Conservation (phyloP, 1,140 invertebrate species). For the Cardiocondyla obscurior region DNA sequence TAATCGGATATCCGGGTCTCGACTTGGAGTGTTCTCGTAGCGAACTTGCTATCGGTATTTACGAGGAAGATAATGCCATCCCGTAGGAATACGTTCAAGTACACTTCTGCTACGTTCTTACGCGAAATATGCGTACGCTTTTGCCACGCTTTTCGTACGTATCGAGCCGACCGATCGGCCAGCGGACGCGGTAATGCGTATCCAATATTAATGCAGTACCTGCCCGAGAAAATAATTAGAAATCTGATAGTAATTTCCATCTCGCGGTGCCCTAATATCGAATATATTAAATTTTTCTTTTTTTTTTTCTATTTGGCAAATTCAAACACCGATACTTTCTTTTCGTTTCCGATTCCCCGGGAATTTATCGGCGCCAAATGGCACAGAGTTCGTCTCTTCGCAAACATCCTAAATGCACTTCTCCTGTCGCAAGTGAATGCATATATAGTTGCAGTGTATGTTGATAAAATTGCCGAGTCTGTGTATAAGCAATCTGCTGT, state of each 20-base stretch:
- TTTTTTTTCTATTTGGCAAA: neutral
- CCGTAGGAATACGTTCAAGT: neutral
- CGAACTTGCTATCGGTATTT: conserved; percentile 34
- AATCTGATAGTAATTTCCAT: neutral
- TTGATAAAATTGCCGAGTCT: neutral
- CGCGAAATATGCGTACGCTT: neutral
- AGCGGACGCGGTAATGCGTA: neutral
- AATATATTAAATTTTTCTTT: neutral
- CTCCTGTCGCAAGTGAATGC: neutral
- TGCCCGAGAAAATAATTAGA: conserved; percentile 2
- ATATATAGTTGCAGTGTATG: neutral
- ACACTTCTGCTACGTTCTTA: neutral
- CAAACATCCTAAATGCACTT: conserved; percentile 1
- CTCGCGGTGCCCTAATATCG: neutral
- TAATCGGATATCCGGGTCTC: conserved; percentile 53
- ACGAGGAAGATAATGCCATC: conserved; percentile 11
- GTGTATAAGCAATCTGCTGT: neutral
- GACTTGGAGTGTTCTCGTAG: neutral
- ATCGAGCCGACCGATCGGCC: neutral
- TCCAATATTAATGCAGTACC: neutral
- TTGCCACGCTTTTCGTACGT: neutral
- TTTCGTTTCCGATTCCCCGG: neutral
- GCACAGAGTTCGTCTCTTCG: neutral
- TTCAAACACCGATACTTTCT: conserved; percentile 1
- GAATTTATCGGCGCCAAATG: neutral